Base-by-base conservation (phyloP, 2,888 invertebrate genomes). In the Caprella mutica region DNA sequence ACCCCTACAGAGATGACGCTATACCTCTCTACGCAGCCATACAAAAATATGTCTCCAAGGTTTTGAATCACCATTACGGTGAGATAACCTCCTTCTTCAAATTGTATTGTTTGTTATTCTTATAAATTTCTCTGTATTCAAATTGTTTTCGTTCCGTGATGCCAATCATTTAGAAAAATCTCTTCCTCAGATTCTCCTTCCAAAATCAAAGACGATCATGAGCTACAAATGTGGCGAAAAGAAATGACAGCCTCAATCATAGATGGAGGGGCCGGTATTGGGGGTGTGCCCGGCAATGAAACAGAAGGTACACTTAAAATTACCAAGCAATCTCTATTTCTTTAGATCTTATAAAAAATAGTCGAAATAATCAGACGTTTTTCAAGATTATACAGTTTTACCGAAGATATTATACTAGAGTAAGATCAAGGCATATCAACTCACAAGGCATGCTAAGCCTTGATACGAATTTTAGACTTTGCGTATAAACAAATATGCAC, bases 1-100 rank as follows among this genome's bases (percentile, higher is more conserved):
- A 75, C 67, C 72, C 72, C 35, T 76, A 74, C 69, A 66, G 75
- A 58, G 74, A 76, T 58, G 75, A 76, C 67, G 75, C 73, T 1
- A 54, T 73, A 24, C 66, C 71, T 1, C 61, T 75, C 27, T 72
- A 73, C 64, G 61, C 70, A n/a, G 71, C 71, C 39, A 74, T 76
- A 46, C 68, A 71, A 42, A 69, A 67, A 59, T 76, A 76, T 66
- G 73, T 74, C 43, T 68, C 66, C 24, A 70, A 71, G 63, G 70
- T 75, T 57, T 70, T 75, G 8, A 67, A 70, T 5, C 67, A 72
- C 21, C 72, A 73, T 65, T 75, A 75, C 65, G 71, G 75, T 75
- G 68, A 68, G 69, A 55, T 8, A 17, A 6, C 33, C 14, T 33
- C 8, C 33, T 9, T 33, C 8, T 8, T 33, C 8, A 33, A 33